These are phyloP conservation scores for Catocala fraxini DNA, from an alignment of 2,888 invertebrate species.

Conservation along the genomic window DNA sequence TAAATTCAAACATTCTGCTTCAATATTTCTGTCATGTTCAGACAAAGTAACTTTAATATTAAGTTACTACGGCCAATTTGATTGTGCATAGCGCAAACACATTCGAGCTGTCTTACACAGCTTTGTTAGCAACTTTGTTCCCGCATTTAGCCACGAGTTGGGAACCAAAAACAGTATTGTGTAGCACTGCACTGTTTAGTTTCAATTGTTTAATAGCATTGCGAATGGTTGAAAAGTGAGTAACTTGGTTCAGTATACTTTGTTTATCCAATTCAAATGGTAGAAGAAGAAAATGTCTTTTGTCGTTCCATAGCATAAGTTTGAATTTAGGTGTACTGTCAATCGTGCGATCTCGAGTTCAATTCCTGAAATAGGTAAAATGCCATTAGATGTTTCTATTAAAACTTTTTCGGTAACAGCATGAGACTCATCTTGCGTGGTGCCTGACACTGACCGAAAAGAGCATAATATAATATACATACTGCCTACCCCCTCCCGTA, in stretches of 20 bases:
- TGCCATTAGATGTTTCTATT: too few species aligned
- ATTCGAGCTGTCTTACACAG: slow-evolving; percentile 34
- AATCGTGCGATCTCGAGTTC: too few species aligned
- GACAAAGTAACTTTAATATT: background rate
- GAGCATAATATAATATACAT: too few species aligned
- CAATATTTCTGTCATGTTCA: slow-evolving; percentile 1
- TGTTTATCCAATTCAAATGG: background rate
- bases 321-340: too few species aligned
- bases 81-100: slow-evolving; percentile 27
- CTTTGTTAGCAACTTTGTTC: slow-evolving; percentile 36
- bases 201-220: slow-evolving; percentile 1
- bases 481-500: too few species aligned
- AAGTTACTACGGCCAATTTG: slow-evolving; percentile 25
- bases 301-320: too few species aligned
- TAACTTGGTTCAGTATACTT: background rate
- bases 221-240: background rate
- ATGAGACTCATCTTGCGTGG: too few species aligned
- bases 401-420: too few species aligned
- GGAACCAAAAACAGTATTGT: slow-evolving; percentile 3
- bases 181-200: background rate
- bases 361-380: too few species aligned
- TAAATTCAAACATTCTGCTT: background rate
- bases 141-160: slow-evolving; percentile 7
- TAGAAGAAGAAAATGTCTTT: too few species aligned
- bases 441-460: too few species aligned